phyloP scores from a whole-genome alignment of 2,113 vertebrate species.

The Myiagra hebetior region DNA sequence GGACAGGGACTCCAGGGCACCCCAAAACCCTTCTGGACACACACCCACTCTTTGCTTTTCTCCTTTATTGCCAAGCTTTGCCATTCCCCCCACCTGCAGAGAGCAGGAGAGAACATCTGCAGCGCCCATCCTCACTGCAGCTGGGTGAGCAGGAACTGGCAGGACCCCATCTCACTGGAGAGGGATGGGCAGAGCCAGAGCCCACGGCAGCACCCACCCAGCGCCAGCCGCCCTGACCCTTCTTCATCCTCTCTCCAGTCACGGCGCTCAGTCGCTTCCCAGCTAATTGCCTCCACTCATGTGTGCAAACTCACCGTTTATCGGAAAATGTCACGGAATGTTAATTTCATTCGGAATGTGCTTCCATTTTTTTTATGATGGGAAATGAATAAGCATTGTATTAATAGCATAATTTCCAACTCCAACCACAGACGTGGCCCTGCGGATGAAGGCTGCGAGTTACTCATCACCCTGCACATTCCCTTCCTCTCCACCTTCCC shows the following conservation, averaged over 20 bases:
- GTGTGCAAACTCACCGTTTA: conserved; percentile 73
- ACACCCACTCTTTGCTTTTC: neutral
- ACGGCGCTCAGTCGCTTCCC: conserved; percentile 45
- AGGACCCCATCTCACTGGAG: neutral
- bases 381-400: conserved; percentile 65
- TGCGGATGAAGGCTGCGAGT: neutral
- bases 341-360: conserved; percentile 70
- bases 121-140: neutral
- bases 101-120: neutral
- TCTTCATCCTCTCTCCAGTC: conserved; percentile 57
- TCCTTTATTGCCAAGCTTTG: neutral
- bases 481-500: neutral
- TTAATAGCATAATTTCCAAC: conserved; percentile 66
- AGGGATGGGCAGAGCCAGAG: rapidly evolving
- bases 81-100: neutral
- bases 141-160: rapidly evolving
- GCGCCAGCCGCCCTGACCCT: neutral
- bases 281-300: conserved; percentile 74
- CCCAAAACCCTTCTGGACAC: neutral
- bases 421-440: neutral
- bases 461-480: neutral
- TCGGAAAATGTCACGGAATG: conserved; percentile 71
- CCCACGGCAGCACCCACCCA: rapidly evolving
- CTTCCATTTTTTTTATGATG: conserved; percentile 37
- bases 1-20: neutral